phyloP scores from a whole-genome alignment of 2,888 invertebrate genomes.

The Smittia sp. region DNA sequence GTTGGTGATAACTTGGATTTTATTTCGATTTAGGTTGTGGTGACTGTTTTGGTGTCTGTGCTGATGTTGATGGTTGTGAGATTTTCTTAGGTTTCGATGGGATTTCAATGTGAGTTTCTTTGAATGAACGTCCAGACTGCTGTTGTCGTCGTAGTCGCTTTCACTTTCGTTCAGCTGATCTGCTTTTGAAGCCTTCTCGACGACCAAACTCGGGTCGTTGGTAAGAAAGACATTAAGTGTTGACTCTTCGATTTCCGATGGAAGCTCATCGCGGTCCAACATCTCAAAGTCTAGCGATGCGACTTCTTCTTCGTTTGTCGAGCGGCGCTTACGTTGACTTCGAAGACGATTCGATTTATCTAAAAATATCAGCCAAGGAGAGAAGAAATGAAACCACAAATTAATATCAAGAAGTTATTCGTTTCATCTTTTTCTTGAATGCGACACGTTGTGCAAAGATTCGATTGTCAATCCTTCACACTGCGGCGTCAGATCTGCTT shows the following conservation, averaged over 20 bases:
- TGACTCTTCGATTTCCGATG: conserved; percentile 39
- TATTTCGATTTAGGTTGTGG: conserved; percentile 25
- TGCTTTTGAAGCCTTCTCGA: neutral
- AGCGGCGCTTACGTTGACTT: conserved; percentile 38
- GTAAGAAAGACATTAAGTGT: conserved; percentile 37
- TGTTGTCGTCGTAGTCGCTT: conserved; percentile 25
- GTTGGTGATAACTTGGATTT: conserved; percentile 4
- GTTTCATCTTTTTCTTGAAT: neutral
- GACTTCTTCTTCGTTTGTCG: conserved; percentile 41
- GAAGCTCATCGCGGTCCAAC: conserved; percentile 24
- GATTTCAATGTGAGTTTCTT: conserved; percentile 48
- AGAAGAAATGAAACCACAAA: neutral
- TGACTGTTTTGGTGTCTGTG: neutral
- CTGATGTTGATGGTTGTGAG: conserved; percentile 31
- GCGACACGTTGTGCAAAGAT: no score
- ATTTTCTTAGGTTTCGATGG: conserved; percentile 45
- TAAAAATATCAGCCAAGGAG: conserved; percentile 26
- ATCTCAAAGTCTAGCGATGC: conserved; percentile 37
- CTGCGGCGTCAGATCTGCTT: no score
- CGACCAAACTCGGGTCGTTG: neutral
- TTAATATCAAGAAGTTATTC: neutral
- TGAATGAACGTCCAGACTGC: conserved; percentile 39
- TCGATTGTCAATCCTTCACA: no score
- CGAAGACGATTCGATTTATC: conserved; percentile 34
- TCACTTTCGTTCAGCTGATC: neutral